Evolutionary conservation across 2,797 vertebrate species (phyloP).

Genomic region (Lemur catta): DNA sequence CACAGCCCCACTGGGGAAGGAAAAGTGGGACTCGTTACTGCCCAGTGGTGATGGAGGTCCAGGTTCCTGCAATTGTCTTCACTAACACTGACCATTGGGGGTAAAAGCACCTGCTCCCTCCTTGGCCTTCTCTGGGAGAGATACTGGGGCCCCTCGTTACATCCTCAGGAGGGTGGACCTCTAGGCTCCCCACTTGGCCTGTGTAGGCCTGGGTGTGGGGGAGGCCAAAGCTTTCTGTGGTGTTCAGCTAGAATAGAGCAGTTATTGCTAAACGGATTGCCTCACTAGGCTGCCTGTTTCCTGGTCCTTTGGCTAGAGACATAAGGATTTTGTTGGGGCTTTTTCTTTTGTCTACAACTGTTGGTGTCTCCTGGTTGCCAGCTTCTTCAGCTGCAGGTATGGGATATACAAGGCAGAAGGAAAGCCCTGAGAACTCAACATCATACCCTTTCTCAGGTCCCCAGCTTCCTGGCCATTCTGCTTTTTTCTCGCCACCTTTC

Average conservation of each 20-base stretch:
- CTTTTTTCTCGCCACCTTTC: background rate
- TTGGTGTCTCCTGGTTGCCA: background rate
- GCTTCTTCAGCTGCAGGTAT: background rate
- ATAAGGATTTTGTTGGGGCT: background rate
- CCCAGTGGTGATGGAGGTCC: background rate
- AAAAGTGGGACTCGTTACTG: background rate
- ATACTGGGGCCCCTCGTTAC: background rate
- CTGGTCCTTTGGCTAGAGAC: background rate
- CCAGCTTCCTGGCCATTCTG: background rate
- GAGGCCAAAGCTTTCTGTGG: background rate
- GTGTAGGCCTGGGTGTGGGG: background rate
- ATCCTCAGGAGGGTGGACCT: background rate
- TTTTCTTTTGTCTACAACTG: background rate
- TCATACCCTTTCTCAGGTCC: background rate
- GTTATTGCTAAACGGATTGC: background rate
- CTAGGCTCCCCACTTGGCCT: background rate
- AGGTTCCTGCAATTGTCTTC: background rate
- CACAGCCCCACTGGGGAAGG: background rate
- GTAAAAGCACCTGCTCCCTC: background rate
- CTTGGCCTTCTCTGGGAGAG: background rate
- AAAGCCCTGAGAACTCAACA: background rate
- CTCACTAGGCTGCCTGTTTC: background rate
- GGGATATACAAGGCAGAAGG: background rate
- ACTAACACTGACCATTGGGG: background rate
- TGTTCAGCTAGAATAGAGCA: background rate